Evolutionary conservation across 2,797 vertebrate genomes (phyloP).

Genomic region (Clarias platycephalus): DNA sequence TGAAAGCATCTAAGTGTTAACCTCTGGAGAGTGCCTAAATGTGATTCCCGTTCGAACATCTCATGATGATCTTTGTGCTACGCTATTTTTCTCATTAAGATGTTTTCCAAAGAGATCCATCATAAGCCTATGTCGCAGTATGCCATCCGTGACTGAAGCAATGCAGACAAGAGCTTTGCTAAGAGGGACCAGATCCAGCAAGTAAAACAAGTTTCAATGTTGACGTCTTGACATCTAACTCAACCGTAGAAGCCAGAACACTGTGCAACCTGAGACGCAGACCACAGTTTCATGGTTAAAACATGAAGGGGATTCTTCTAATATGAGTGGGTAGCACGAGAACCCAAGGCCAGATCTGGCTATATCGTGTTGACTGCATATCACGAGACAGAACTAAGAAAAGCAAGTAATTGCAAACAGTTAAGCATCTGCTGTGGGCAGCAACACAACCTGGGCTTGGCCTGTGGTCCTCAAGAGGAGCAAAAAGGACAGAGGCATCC

Average conservation of each 20-base stretch:
- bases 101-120: slow-evolving; percentile 32
- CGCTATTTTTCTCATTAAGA: slow-evolving; percentile 22
- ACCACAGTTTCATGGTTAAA: slow-evolving; percentile 58
- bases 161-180: slow-evolving; percentile 53
- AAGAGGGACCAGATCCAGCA: slow-evolving; percentile 52
- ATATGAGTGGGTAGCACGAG: slow-evolving; percentile 38
- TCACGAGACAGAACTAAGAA: slow-evolving; percentile 40
- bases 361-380: slow-evolving; percentile 40
- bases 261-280: slow-evolving; percentile 54
- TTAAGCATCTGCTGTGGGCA: slow-evolving; percentile 35
- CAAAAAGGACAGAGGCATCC: neutral
- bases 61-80: neutral
- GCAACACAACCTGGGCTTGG: slow-evolving; percentile 32
- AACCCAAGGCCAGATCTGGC: slow-evolving; percentile 51
- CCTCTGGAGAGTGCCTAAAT: neutral
- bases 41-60: neutral
- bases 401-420: slow-evolving; percentile 46
- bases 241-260: slow-evolving; percentile 39
- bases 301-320: slow-evolving; percentile 57
- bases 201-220: slow-evolving; percentile 55
- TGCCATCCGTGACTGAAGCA: slow-evolving; percentile 51
- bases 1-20: slow-evolving; percentile 16
- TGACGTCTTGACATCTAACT: slow-evolving; percentile 54
- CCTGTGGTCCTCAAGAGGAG: slow-evolving; percentile 20
- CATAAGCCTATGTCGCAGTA: slow-evolving; percentile 33